Evolutionary conservation across 2,888 invertebrate species (phyloP).

Genomic region (Chloroclystis v-ata): DNA sequence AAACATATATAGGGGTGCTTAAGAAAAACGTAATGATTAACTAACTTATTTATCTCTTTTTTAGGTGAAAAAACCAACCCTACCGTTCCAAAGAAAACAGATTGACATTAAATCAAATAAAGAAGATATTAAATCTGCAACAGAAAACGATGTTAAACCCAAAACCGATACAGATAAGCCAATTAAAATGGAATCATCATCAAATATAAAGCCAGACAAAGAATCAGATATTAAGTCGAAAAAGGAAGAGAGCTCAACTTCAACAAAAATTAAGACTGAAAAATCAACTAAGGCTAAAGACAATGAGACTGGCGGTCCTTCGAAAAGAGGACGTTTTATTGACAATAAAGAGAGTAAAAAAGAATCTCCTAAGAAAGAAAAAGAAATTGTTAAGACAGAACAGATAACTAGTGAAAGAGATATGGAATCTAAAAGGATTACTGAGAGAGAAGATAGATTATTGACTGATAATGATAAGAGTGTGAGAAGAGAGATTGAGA

Average conservation of each 20-base stretch:
- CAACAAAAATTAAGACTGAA: background rate
- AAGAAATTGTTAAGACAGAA: background rate
- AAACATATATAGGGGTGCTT: no score
- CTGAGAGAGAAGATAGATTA: background rate
- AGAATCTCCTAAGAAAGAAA: background rate
- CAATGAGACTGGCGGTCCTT: background rate
- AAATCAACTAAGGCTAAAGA: background rate
- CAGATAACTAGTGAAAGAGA: conserved; percentile 1
- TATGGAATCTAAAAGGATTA: background rate
- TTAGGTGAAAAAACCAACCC: background rate
- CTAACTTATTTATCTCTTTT: background rate
- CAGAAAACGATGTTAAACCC: background rate
- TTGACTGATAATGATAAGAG: conserved; percentile 1
- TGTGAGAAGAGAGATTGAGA: background rate
- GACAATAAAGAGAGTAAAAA: background rate
- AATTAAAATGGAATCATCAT: no score
- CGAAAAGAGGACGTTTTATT: conserved; percentile 1
- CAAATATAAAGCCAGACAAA: background rate
- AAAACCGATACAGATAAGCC: no score
- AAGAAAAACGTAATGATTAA: no score
- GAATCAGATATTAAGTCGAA: background rate
- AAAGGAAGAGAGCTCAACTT: background rate
- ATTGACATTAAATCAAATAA: no score
- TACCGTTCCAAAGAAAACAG: background rate
- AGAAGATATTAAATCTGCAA: background rate